Percentiles rank a stretch among this genome's conserved stretches.
Evolutionary conservation across 1,140 invertebrate species (phyloP).

Genomic region (Myzus persicae): DNA sequence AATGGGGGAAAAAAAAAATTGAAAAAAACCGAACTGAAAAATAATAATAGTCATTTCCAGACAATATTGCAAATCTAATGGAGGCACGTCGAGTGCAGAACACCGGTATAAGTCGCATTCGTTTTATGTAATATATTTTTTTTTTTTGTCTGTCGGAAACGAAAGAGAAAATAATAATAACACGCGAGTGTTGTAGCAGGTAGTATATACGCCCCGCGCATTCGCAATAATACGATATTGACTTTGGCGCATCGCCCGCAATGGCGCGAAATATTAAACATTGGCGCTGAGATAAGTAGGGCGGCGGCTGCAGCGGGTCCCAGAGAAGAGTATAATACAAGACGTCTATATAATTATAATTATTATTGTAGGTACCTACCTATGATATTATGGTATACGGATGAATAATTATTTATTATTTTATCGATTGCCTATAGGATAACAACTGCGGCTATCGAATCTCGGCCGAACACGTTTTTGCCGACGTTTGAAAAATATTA

Average conservation of each 20-base stretch:
- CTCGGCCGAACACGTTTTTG: neutral
- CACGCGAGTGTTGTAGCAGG: neutral
- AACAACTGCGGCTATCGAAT: neutral
- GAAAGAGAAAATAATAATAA: neutral
- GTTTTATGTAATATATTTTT: neutral
- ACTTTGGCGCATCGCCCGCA: slow-evolving; percentile 10
- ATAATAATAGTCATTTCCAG: slow-evolving; percentile 1
- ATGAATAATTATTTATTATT: neutral
- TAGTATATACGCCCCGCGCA: neutral
- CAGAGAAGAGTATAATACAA: neutral
- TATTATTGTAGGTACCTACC: no score
- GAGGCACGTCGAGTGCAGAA: neutral
- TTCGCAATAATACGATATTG: slow-evolving; percentile 16
- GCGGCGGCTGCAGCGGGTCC: neutral
- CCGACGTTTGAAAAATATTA: neutral
- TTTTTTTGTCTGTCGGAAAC: neutral
- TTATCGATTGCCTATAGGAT: neutral
- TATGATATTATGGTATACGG: neutral
- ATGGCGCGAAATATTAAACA: neutral
- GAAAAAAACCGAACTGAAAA: neutral
- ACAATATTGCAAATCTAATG: slow-evolving; percentile 2
- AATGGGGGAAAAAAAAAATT: neutral
- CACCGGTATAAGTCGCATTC: neutral
- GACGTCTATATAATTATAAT: neutral
- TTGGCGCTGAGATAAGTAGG: neutral